Percentiles rank a stretch among this genome's conserved stretches.
Evolutionary conservation across 1,140 invertebrate species (phyloP).

Genomic region (Helicoverpa armigera): DNA sequence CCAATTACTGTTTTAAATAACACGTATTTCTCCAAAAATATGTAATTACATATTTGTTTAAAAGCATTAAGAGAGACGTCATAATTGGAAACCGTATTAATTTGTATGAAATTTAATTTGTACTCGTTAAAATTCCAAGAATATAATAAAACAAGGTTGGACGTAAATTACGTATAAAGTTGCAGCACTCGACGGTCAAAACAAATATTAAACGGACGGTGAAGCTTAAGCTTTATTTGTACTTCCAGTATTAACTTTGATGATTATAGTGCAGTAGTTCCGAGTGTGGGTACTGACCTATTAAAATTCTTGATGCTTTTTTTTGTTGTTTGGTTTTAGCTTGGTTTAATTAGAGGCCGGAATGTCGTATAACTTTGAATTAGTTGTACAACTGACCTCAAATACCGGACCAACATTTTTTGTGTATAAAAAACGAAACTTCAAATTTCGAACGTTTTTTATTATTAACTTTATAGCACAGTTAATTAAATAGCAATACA

Average conservation of each 20-base stretch:
- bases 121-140: conserved; percentile 15
- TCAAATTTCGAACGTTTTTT: no score
- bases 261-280: conserved; percentile 44
- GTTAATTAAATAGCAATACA: no score
- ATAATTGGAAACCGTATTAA: conserved; percentile 11
- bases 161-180: conserved; percentile 59
- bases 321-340: background rate
- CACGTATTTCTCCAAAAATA: background rate
- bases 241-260: conserved; percentile 70
- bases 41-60: conserved; percentile 2
- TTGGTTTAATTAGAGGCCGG: background rate
- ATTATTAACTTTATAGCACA: no score
- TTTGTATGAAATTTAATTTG: conserved; percentile 6
- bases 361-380: no score
- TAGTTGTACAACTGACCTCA: no score
- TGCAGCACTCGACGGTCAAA: conserved; percentile 55
- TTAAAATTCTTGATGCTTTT: conserved; percentile 13
- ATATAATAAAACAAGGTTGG: conserved; percentile 3
- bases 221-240: conserved; percentile 65
- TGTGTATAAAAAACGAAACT: no score
- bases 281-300: conserved; percentile 1
- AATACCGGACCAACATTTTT: no score
- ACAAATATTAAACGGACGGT: conserved; percentile 68
- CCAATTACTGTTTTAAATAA: background rate
- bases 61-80: background rate